Evolutionary conservation across 2,797 vertebrate species (phyloP), one percentile per base, ranked within the genome.

Genomic region (Ctenopoma kingsleyae): DNA sequence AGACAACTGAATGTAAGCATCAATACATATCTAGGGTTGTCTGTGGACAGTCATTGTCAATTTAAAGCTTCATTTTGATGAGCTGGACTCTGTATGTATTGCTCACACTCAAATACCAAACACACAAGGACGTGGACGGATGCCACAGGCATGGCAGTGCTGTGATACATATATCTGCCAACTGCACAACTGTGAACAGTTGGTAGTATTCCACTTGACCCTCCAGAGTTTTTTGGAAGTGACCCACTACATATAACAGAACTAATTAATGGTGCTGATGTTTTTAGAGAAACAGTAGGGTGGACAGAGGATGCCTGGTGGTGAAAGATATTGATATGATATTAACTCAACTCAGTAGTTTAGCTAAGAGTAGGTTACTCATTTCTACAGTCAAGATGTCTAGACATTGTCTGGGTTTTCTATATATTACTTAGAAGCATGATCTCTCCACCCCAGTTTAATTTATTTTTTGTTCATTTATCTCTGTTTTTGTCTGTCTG

Each of bases 161-260:
- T 56, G 44, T 51, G 20, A 40, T 43, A 5, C 6, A 19, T 46
- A 10, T 35, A 47, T 54, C 38, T 66, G 20, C n/a, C 53, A 53
- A 7, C 20, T 38, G n/a, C 19, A 20, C 51, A 48, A 30, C 27
- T 19, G 54, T 30, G 25, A n/a, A 46, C 44, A 35, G 54, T 52
- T 67, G 56, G 62, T 55, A n/a, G 11, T 32, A 3, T 61, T 64
- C 30, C 30, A 59, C 19, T 56, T 54, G 43, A 67, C 40, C 38
- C 17, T 38, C 11, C 12, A 8, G 52, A 27, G 2, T 30, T 36
- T 57, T 56, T 62, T 53, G 52, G 25, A 65, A 49, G 22, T 48
- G 54, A 49, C 63, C 43, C n/a, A 8, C 22, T 25, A 22, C 36
- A 20, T 40, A 49, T 40, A 43, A 55, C 56, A 1, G 3, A 38